Conservation (phyloP, 2,113 vertebrate species). For the Pitta sordida region DNA sequence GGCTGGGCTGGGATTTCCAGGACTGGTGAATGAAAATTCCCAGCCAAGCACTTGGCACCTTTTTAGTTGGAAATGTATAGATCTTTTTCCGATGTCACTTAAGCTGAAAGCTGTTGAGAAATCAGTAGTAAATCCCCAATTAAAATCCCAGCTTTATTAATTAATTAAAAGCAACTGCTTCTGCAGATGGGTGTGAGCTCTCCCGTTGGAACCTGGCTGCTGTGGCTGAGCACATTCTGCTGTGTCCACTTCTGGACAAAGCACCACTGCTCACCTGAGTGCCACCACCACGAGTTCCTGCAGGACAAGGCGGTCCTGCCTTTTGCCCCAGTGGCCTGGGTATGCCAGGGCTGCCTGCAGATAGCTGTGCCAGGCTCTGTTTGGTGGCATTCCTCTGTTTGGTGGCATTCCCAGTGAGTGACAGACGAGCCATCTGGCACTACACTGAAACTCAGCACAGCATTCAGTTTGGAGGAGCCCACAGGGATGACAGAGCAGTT, state of each 20-base stretch:
- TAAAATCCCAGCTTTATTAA: background rate
- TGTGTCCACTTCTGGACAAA: background rate
- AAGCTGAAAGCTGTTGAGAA: background rate
- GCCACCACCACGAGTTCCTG: accelerated
- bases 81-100: background rate
- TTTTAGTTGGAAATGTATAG: background rate
- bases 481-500: background rate
- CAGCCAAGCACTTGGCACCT: background rate
- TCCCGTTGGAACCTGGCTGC: background rate
- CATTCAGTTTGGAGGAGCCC: background rate
- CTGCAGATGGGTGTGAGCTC: background rate
- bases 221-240: accelerated
- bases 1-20: background rate
- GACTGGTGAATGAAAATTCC: background rate
- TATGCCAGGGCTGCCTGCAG: background rate
- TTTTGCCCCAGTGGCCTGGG: background rate
- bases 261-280: accelerated
- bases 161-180: background rate
- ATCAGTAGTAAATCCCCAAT: background rate
- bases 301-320: background rate
- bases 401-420: background rate
- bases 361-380: background rate
- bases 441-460: accelerated
- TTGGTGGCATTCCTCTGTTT: background rate
- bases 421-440: background rate